A percentile compares a stretch with the other conserved stretches of the same genome.
These are phyloP conservation scores for Carabus problematicus DNA, from an alignment of 2,888 invertebrate genomes.

Conservation along the genomic window DNA sequence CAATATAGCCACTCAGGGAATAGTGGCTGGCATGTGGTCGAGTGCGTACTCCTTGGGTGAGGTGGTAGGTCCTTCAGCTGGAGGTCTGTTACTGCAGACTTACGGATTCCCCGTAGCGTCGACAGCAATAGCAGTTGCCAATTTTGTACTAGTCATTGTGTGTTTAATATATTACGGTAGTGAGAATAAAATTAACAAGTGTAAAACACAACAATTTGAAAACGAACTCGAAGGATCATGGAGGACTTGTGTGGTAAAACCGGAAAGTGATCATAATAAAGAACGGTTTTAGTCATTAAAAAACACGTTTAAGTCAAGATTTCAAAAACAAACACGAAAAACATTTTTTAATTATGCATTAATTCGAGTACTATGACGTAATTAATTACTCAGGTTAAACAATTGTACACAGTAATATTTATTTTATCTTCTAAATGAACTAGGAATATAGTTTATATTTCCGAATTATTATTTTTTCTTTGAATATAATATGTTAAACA, in stretches of 20 bases:
- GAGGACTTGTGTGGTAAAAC: conserved; percentile 16
- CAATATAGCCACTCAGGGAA: conserved; percentile 72
- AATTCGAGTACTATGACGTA: too few species aligned
- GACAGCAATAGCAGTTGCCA: conserved; percentile 68
- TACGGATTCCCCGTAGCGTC: conserved; percentile 74
- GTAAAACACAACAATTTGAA: conserved; percentile 7
- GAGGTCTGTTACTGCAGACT: conserved; percentile 68
- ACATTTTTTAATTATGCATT: too few species aligned
- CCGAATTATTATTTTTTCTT: too few species aligned
- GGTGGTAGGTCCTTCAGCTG: conserved; percentile 71
- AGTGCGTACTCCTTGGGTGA: conserved; percentile 78
- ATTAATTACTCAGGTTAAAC: too few species aligned
- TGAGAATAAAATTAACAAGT: conserved; percentile 10
- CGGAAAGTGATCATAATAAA: neutral
- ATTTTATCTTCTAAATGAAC: too few species aligned
- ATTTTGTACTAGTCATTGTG: conserved; percentile 61
- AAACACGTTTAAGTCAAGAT: too few species aligned
- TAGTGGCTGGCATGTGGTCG: conserved; percentile 78
- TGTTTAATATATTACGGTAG: conserved; percentile 48
- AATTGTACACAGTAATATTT: too few species aligned
- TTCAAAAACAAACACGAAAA: too few species aligned
- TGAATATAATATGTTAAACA: too few species aligned
- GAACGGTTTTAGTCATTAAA: neutral
- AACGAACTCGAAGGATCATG: conserved; percentile 26
- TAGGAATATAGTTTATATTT: too few species aligned